These are phyloP conservation scores for Lepidostoma basale DNA, from an alignment of 1,140 invertebrate genomes.

Conservation along the genomic window DNA sequence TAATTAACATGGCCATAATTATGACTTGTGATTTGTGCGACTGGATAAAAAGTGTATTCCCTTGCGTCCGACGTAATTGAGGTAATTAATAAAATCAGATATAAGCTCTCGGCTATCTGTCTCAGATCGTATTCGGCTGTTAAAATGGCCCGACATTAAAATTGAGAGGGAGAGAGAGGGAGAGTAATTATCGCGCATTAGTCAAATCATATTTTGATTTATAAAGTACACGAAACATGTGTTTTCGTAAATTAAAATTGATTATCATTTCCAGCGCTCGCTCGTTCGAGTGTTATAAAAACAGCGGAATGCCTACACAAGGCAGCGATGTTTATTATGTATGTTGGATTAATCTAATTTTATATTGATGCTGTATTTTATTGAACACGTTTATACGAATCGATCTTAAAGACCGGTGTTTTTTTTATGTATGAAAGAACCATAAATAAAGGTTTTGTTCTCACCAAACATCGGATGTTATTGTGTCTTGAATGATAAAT, in stretches of 20 bases:
- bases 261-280: neutral
- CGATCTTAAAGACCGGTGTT: too few relatives aligned
- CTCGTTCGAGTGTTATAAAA: neutral
- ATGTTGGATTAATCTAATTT: too few relatives aligned
- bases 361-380: too few relatives aligned
- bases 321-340: neutral
- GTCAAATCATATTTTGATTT: neutral
- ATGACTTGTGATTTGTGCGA: conserved; percentile 13
- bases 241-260: neutral
- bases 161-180: too few relatives aligned
- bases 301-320: neutral
- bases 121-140: neutral
- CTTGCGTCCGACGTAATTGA: neutral
- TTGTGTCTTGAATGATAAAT: too few relatives aligned
- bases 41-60: neutral
- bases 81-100: neutral
- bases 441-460: too few relatives aligned
- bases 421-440: too few relatives aligned
- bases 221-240: neutral
- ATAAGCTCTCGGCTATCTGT: neutral
- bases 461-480: too few relatives aligned
- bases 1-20: conserved; percentile 22
- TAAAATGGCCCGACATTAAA: neutral
- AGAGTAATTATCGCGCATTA: neutral
- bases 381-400: too few relatives aligned